phyloP scores from a whole-genome alignment of 2,797 vertebrate species.

The Acanthornis magna region DNA sequence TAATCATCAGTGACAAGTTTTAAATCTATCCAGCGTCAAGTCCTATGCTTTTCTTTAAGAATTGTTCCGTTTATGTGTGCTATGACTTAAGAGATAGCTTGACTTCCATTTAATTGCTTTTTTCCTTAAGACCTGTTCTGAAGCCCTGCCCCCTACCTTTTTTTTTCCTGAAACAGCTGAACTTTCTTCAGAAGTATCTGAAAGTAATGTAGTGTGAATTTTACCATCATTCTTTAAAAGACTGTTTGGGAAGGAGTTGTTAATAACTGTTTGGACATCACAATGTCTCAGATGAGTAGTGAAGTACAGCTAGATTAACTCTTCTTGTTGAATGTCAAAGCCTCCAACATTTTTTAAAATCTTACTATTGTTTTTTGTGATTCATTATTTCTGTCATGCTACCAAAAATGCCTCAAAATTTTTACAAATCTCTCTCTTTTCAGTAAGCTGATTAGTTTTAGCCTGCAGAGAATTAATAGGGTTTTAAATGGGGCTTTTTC shows the following conservation, averaged over 20 bases:
- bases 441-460: background rate
- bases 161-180: background rate
- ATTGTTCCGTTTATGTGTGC: background rate
- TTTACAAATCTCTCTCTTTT: background rate
- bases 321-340: background rate
- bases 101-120: background rate
- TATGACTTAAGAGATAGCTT: background rate
- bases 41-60: background rate
- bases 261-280: background rate
- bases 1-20: background rate
- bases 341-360: fast-evolving
- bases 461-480: background rate
- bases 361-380: background rate
- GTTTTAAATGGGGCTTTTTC: background rate
- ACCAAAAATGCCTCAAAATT: background rate
- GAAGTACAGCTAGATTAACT: background rate
- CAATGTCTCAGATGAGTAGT: background rate
- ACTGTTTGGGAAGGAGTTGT: background rate
- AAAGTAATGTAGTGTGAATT: background rate
- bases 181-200: background rate
- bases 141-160: background rate
- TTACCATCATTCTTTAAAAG: background rate
- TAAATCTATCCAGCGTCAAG: background rate
- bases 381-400: background rate
- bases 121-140: background rate